Base-by-base conservation (phyloP, 2,888 invertebrate genomes). In the Herminia tarsipennalis region DNA sequence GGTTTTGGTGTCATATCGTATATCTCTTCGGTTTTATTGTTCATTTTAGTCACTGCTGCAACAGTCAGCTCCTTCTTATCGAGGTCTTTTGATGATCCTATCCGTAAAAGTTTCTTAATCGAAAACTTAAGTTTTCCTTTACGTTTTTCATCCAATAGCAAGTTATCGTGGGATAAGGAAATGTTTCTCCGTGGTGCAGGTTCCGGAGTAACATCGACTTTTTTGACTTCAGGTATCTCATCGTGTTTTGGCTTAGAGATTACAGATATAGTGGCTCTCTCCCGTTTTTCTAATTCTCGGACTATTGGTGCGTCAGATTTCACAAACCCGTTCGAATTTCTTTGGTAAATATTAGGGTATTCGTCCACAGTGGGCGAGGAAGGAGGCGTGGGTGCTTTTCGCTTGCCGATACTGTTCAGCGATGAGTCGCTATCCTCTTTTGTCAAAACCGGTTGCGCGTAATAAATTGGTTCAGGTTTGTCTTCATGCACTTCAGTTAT, bases 341-440 rank as follows among this genome's bases (percentile, higher is more conserved):
- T 92, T 66, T 94, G 92, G 81, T 94, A 95, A 60, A 94, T 76
- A 37, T 86, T 89, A 1, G 89, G 83, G 25, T 81, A 81, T 60
- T 93, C 93, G 60, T 94, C 93, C 1, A 78, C 68, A 2, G 81
- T 80, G 1, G 92, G 86, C 1, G 89, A 85, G 4, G 88, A 79
- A 29, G 95, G 96, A 10, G 96, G 96, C 67, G 94, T 94, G 0
- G 96, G 96, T 0, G 96, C 96, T 81, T 95, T 94, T 35, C 96
- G 92, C 81, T 96, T 96, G 68, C 93, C 93, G 9, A 93, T 81
- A 62, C 92, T 91, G 46, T 87, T 90, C 5, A 92, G 85, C 5
- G 92, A 93, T 10, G 92, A 86, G 57, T 92, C 92, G 47, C 93
- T 93, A 59, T 93, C 93, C 67, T 93, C 93, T 73, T 93, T 93